phyloP scores from a whole-genome alignment of 2,797 vertebrate genomes.

The Phalanger gymnotis region DNA sequence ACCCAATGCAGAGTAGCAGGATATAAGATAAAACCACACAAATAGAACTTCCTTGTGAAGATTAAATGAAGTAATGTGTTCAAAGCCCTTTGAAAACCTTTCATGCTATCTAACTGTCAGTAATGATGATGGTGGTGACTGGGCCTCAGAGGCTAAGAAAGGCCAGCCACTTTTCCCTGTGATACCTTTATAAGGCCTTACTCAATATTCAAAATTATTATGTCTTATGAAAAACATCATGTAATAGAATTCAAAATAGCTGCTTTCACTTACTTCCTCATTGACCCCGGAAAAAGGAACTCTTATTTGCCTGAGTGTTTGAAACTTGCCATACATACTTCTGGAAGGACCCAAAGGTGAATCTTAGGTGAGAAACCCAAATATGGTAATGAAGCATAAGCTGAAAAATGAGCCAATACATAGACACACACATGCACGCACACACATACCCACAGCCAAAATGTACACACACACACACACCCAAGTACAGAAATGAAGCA shows the following conservation, averaged over 20 bases:
- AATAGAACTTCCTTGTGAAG: neutral
- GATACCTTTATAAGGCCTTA: neutral
- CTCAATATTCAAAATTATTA: neutral
- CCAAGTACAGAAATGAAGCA: no score
- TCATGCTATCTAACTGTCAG: neutral
- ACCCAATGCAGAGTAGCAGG: neutral
- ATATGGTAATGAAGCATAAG: neutral
- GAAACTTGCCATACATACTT: neutral
- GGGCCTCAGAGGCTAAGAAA: neutral
- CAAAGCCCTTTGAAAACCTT: neutral
- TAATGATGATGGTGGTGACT: neutral
- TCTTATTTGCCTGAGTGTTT: conserved; percentile 38
- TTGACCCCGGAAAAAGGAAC: conserved; percentile 1
- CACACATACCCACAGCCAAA: no score
- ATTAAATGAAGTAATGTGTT: neutral
- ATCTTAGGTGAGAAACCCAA: neutral
- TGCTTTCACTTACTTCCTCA: neutral
- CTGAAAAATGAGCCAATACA: neutral
- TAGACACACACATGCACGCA: neutral
- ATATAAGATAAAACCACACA: neutral
- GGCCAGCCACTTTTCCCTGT: neutral
- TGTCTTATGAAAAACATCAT: neutral
- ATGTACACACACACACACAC: no score
- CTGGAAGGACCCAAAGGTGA: neutral
- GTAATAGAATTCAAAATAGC: neutral